Evolutionary conservation across 2,797 vertebrate species (phyloP), one percentile per base, ranked within the genome.

Genomic region (Hippocampus kuda): DNA sequence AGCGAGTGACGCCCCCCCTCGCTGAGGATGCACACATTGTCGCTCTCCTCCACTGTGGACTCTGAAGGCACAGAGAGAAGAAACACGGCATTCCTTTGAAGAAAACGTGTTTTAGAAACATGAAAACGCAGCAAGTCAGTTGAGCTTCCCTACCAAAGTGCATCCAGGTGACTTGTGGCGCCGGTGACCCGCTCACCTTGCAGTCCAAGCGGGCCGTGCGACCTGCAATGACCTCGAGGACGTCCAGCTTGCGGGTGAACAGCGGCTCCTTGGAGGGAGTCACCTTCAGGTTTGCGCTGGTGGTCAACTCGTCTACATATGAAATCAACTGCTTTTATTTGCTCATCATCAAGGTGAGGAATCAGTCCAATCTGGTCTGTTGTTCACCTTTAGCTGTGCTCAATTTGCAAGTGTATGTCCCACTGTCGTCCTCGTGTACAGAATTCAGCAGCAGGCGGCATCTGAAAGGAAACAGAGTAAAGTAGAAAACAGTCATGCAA

Each of bases 361-460:
- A 65, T 18, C 13, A 27, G 15, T 5, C 4, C 26, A 15, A 65
- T 44, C 1, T 7, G 24, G 22, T 42, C 20, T 57, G 30, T 60
- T 1, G 1, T 67, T 89, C 83, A 96, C 95, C 96, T 94, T 95
- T 97, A 76, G 91, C 93, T 0, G 95, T 95, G 89, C 93, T 97
- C 79, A 98, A 90, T 84, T 98, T 99, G 91, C 96, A 99, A 18
- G 92, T 95, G 87, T 99, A 99, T 48, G 87, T 82, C 1, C 94
- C 96, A 0, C 93, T 96, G 83, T 99, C 95, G 1, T 98, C 94
- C 83, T 99, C 96, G 0, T 99, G 96, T 24, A 98, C 94, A 1
- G 95, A 98, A 75, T 94, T 94, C 9, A 98, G 90, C 79, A 95
- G 89, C 69, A 98, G 91, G 49, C 93, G 92, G 82, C 95, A 98